Evolutionary conservation across 2,888 invertebrate genomes (phyloP).

Genomic region (Diloba caeruleocephala): DNA sequence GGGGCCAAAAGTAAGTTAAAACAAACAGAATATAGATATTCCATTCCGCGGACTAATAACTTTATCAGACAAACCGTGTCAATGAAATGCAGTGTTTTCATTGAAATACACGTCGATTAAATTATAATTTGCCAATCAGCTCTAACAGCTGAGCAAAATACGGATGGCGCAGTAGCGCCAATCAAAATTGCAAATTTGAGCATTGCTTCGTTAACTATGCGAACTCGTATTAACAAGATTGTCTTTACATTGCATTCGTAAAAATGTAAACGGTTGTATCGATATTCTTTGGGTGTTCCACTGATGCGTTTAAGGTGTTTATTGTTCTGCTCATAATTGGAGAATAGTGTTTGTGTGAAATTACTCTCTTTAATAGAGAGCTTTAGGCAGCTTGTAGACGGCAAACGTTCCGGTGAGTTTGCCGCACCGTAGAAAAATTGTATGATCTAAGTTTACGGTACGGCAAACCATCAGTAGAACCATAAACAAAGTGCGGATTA

Average conservation of each 20-base stretch:
- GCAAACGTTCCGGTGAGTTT: too few relatives aligned
- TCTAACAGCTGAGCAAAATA: conserved; percentile 66
- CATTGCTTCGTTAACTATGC: conserved; percentile 81
- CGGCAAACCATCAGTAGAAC: too few relatives aligned
- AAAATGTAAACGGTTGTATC: conserved; percentile 56
- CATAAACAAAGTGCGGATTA: too few relatives aligned
- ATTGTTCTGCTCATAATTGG: neutral
- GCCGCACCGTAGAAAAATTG: too few relatives aligned
- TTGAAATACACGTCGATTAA: conserved; percentile 62
- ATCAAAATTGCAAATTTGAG: conserved; percentile 86
- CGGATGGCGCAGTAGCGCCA: conserved; percentile 72
- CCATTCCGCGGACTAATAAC: conserved; percentile 30
- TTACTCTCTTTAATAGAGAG: too few relatives aligned
- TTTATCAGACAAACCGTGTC: conserved; percentile 37
- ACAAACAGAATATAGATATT: conserved; percentile 33
- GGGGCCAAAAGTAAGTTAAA: conserved; percentile 9
- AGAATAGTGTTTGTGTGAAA: too few relatives aligned
- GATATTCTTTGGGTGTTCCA: conserved; percentile 42
- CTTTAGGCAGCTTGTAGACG: too few relatives aligned
- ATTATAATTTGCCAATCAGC: conserved; percentile 74
- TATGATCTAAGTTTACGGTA: too few relatives aligned
- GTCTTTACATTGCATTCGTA: conserved; percentile 57
- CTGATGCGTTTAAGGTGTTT: conserved; percentile 19
- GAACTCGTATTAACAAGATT: conserved; percentile 70
- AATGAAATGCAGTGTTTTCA: conserved; percentile 55